Evolutionary conservation across 1,140 invertebrate species (phyloP).

Genomic region (Oedothorax gibbosus): DNA sequence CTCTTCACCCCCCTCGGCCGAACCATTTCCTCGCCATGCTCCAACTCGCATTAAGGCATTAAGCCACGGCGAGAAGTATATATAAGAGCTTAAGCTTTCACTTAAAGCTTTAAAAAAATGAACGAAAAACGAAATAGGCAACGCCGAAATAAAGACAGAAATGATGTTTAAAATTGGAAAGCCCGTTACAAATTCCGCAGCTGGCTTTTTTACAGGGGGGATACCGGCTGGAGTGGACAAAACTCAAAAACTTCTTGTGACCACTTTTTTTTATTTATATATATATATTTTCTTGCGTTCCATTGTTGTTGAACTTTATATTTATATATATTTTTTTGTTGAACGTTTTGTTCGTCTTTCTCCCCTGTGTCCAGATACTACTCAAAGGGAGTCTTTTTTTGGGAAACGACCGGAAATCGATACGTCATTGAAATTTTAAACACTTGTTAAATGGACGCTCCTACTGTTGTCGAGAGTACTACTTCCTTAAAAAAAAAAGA

Average conservation of each 20-base stretch:
- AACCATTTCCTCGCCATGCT: constrained; percentile 24
- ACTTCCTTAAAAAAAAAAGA: background rate
- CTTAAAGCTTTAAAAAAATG: constrained; percentile 50
- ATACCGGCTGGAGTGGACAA: constrained; percentile 52
- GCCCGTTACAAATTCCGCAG: constrained; percentile 60
- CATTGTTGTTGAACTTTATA: constrained; percentile 41
- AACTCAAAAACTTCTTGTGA: constrained; percentile 47
- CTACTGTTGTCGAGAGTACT: constrained; percentile 27
- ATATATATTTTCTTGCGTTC: background rate
- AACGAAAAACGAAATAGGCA: constrained; percentile 16
- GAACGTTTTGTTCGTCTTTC: constrained; percentile 17
- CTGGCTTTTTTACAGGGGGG: constrained; percentile 21
- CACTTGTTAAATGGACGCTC: constrained; percentile 61
- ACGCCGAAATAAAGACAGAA: constrained; percentile 53
- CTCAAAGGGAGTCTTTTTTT: constrained; percentile 30
- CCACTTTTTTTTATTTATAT: constrained; percentile 14
- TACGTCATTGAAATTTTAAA: constrained; percentile 62
- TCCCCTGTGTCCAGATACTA: constrained; percentile 12
- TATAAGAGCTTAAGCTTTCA: constrained; percentile 60
- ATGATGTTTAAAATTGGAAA: constrained; percentile 61
- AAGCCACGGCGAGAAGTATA: constrained; percentile 55
- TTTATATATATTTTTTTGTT: constrained; percentile 40
- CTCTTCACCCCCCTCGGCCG: background rate
- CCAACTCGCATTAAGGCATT: constrained; percentile 56
- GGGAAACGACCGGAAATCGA: constrained; percentile 31